Conservation (phyloP, 1,140 invertebrate species). For the Aphelenchoides fujianensis region DNA sequence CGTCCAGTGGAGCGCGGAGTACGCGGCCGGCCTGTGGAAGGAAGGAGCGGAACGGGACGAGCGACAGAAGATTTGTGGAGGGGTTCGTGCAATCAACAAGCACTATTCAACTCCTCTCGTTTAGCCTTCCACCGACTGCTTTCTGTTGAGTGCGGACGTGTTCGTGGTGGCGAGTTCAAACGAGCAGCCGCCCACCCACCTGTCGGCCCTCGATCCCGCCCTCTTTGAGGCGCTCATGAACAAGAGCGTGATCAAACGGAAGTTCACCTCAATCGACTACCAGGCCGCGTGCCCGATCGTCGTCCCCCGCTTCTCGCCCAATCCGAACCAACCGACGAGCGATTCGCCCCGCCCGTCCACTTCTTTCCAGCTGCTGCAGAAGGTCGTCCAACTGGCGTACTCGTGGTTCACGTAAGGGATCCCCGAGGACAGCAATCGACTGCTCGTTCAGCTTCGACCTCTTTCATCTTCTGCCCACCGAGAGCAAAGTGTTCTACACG, state of each 20-base stretch:
- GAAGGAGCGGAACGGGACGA: background rate
- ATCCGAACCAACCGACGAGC: background rate
- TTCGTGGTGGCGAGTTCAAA: constrained; percentile 1
- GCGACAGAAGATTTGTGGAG: background rate
- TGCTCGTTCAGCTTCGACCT: background rate
- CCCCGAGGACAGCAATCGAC: background rate
- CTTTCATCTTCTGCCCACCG: background rate
- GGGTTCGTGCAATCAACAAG: background rate
- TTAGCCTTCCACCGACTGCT: constrained; percentile 3
- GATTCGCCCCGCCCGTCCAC: background rate
- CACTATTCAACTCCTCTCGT: background rate
- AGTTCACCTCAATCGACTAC: constrained; percentile 12
- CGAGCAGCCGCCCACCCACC: constrained; percentile 4
- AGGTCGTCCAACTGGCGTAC: background rate
- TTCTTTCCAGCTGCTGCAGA: background rate
- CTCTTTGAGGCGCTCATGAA: constrained; percentile 17
- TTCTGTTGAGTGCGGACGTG: background rate
- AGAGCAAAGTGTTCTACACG: background rate
- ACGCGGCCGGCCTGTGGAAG: background rate
- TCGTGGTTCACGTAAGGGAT: constrained; percentile 5
- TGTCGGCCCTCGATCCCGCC: constrained; percentile 19
- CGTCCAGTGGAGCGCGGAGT: background rate
- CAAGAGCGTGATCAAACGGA: constrained; percentile 21
- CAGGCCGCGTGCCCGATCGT: constrained; percentile 11
- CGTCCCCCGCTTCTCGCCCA: background rate